Conservation (phyloP, 2,797 vertebrate genomes). For the Anableps anableps region DNA sequence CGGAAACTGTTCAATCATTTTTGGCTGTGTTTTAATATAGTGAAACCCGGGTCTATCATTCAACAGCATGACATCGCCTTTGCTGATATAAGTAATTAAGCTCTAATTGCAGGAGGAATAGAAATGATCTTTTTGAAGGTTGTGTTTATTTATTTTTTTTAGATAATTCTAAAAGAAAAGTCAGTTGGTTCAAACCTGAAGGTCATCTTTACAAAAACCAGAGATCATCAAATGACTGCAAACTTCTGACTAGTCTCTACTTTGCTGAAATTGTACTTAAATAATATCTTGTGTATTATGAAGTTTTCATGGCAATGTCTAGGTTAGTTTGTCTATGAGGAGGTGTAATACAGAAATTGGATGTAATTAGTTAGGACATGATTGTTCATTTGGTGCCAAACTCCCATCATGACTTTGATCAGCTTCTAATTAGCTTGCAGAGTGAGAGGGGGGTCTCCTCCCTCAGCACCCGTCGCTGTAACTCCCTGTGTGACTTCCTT, state of each 20-base stretch:
- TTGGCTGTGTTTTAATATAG: neutral
- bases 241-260: neutral
- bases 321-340: constrained; percentile 4
- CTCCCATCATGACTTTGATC: constrained; percentile 33
- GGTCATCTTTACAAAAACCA: neutral
- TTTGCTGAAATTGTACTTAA: neutral
- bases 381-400: constrained; percentile 24
- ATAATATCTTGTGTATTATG: neutral
- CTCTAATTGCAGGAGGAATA: neutral
- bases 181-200: neutral
- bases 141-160: neutral
- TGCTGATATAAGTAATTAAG: neutral
- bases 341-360: neutral
- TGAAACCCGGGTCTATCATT: neutral
- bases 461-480: constrained; percentile 46
- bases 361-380: constrained; percentile 34
- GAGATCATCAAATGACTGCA: neutral
- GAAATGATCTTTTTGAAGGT: neutral
- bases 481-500: constrained; percentile 15
- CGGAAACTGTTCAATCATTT: neutral
- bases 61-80: neutral
- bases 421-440: constrained; percentile 43
- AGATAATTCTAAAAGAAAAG: neutral
- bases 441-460: constrained; percentile 38
- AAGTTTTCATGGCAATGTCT: neutral